Evolutionary conservation across 1,140 invertebrate species (phyloP).

Genomic region (Polyergus mexicanus): DNA sequence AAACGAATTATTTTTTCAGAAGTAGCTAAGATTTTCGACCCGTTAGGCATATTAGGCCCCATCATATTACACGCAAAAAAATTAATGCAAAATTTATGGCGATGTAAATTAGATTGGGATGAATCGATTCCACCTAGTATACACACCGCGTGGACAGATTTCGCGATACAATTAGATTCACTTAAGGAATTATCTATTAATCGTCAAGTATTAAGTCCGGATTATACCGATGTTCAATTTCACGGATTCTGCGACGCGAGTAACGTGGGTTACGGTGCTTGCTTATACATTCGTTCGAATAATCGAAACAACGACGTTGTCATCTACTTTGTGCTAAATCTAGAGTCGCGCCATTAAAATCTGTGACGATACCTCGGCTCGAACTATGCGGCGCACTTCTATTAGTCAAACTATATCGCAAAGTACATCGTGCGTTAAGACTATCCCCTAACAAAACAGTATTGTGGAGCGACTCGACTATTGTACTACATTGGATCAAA

Average conservation of each 20-base stretch:
- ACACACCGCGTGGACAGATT: conserved; percentile 66
- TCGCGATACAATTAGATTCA: conserved; percentile 26
- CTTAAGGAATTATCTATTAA: conserved; percentile 35
- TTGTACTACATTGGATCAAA: conserved; percentile 74
- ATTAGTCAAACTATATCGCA: neutral
- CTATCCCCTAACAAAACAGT: neutral
- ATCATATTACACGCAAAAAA: conserved; percentile 76
- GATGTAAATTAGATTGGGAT: conserved; percentile 74
- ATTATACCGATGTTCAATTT: conserved; percentile 48
- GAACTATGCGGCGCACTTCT: neutral
- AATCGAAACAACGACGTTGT: too few species aligned
- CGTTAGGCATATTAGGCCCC: conserved; percentile 55
- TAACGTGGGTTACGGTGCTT: conserved; percentile 77
- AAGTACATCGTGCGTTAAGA: neutral
- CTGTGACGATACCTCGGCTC: neutral
- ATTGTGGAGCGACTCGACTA: conserved; percentile 57
- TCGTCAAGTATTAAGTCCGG: neutral
- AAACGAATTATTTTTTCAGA: neutral
- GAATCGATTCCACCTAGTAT: conserved; percentile 62
- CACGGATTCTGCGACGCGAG: conserved; percentile 83
- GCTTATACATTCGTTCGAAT: conserved; percentile 64
- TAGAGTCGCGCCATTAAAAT: neutral
- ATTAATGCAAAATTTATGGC: conserved; percentile 75
- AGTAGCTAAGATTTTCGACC: neutral
- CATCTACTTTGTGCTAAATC: neutral